Percentiles rank a stretch among this genome's conserved stretches.
These are phyloP conservation scores for Ephydatia muelleri DNA, from an alignment of 37 sponge, comb jelly and placozoan species.

Conservation along the genomic window DNA sequence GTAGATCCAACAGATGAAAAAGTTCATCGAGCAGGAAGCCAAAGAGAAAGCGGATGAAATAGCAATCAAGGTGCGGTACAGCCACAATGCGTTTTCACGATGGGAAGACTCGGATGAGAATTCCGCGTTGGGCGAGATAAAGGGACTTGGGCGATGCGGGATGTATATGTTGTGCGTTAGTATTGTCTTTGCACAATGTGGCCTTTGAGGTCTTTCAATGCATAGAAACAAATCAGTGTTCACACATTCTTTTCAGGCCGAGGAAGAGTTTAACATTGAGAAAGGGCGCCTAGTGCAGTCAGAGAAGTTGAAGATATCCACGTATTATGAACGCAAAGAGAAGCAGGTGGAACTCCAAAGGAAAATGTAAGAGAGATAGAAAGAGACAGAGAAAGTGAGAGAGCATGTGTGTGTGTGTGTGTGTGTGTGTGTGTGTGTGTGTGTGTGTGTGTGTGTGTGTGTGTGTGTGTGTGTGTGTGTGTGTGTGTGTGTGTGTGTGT, in stretches of 20 bases:
- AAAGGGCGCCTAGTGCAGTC: constrained; percentile 92
- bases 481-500: not conserved
- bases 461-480: constrained; percentile 5
- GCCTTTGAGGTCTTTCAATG: not conserved
- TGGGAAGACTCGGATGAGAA: too few relatives aligned
- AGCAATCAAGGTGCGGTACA: constrained; percentile 70
- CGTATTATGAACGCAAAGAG: constrained; percentile 92
- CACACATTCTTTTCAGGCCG: constrained; percentile 65
- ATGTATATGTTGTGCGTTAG: not conserved
- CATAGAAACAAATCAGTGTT: not conserved
- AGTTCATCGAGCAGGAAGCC: constrained; percentile 97
- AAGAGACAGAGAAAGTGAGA: not conserved
- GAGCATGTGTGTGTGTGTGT: constrained; percentile 2
- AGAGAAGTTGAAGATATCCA: constrained; percentile 92
- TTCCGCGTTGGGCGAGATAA: too few relatives aligned
- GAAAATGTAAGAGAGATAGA: constrained; percentile 40
- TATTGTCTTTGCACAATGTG: not conserved
- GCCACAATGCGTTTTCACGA: not conserved
- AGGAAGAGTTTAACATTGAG: constrained; percentile 99
- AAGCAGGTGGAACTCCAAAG: constrained; percentile 92
- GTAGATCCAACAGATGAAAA: constrained; percentile 96
- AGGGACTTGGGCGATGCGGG: too few relatives aligned
- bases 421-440: not conserved
- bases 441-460: constrained; percentile 11
- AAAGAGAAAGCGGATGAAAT: constrained; percentile 97